Evolutionary conservation across 2,888 invertebrate species (phyloP).

Genomic region (Homarus gammarus): DNA sequence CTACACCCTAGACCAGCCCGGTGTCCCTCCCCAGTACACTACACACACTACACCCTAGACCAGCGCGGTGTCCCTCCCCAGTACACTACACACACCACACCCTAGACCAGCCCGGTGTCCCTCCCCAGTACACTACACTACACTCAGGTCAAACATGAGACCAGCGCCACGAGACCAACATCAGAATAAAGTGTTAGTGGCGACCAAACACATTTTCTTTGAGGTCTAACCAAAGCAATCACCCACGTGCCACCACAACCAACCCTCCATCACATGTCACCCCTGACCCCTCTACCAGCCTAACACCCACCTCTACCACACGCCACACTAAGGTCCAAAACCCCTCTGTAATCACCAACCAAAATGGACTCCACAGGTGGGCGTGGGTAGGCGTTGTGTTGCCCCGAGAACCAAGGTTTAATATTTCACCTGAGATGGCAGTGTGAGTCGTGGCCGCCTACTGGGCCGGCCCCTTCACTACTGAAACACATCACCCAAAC

Average conservation of each 20-base stretch:
- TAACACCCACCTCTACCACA: background rate
- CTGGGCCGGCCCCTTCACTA: constrained; percentile 49
- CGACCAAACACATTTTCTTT: background rate
- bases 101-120: no score
- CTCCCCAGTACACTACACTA: no score
- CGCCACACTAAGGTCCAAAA: background rate
- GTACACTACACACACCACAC: no score
- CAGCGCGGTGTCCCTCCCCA: no score
- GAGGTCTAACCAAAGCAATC: background rate
- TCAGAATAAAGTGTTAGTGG: background rate
- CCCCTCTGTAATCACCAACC: background rate
- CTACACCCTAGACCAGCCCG: no score
- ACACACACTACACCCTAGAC: no score
- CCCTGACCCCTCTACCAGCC: background rate
- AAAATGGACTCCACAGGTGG: background rate
- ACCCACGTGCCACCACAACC: constrained; percentile 2
- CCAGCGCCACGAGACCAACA: no score
- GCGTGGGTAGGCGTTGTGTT: background rate
- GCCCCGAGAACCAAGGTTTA: background rate
- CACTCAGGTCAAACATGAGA: no score
- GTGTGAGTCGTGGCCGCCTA: constrained; percentile 43
- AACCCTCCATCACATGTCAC: background rate
- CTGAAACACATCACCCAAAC: constrained; percentile 46
- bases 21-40: no score
- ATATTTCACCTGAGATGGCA: constrained; percentile 49